phyloP scores from a whole-genome alignment of 2,888 invertebrate species.

The Agrypnus murinus region DNA sequence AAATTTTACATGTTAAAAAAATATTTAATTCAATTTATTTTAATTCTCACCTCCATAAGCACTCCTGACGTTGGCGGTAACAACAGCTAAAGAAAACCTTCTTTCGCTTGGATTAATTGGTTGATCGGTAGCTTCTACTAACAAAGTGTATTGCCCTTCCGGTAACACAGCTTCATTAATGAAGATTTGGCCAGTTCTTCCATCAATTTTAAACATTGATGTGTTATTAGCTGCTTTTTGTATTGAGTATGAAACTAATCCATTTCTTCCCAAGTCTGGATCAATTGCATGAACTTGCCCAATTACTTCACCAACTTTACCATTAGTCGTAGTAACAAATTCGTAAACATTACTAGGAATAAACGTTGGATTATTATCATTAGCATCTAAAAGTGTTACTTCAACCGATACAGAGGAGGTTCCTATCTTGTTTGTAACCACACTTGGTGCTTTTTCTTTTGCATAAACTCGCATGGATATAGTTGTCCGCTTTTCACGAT shows the following conservation, averaged over 20 bases:
- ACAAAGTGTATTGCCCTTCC: slow-evolving; percentile 84
- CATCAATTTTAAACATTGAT: slow-evolving; percentile 83
- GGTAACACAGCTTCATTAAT: slow-evolving; percentile 78
- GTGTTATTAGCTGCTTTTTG: slow-evolving; percentile 66
- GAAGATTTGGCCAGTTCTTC: slow-evolving; percentile 80
- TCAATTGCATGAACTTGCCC: slow-evolving; percentile 89
- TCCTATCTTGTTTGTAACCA: slow-evolving; percentile 74
- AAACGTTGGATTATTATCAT: slow-evolving; percentile 93
- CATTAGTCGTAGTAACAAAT: slow-evolving; percentile 81
- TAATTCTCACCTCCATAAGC: slow-evolving; percentile 70
- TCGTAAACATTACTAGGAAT: slow-evolving; percentile 89
- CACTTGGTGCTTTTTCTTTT: slow-evolving; percentile 82
- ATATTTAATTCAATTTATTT: too few species aligned
- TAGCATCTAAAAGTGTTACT: slow-evolving; percentile 89
- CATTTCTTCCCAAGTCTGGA: slow-evolving; percentile 86
- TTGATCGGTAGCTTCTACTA: slow-evolving; percentile 89
- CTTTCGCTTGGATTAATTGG: slow-evolving; percentile 89
- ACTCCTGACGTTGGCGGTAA: slow-evolving; percentile 84
- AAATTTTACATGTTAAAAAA: slow-evolving; percentile 13
- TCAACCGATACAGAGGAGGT: slow-evolving; percentile 82
- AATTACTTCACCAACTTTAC: slow-evolving; percentile 80
- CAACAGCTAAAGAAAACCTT: slow-evolving; percentile 88
- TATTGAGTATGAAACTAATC: slow-evolving; percentile 76
- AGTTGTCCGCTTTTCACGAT: slow-evolving; percentile 84
- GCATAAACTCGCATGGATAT: slow-evolving; percentile 86